phyloP scores from a whole-genome alignment of 2,888 invertebrate species.

The Cerastoderma edule region DNA sequence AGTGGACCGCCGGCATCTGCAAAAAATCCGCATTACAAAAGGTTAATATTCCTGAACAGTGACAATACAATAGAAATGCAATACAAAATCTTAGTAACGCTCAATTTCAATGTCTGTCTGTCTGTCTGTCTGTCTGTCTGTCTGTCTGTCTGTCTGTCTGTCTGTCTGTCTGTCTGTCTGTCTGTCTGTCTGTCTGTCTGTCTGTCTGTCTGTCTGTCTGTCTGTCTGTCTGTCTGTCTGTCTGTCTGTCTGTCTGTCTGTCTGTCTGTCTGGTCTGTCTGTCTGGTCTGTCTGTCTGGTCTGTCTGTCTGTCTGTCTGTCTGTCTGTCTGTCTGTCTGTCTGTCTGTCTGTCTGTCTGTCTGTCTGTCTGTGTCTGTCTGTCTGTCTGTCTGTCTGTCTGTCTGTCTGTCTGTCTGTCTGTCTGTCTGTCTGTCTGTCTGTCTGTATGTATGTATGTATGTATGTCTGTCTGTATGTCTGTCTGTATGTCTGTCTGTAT shows the following conservation, averaged over 20 bases:
- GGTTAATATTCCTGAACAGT: too few relatives aligned
- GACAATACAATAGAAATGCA: too few relatives aligned
- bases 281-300: too few relatives aligned
- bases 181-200: conserved; percentile 5
- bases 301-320: conserved; percentile 5
- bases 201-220: not conserved
- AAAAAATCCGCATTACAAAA: too few relatives aligned
- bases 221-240: not conserved
- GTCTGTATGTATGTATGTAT: too few relatives aligned
- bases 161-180: not conserved
- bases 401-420: conserved; percentile 5
- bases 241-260: conserved; percentile 1
- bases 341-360: conserved; percentile 5
- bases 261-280: too few relatives aligned
- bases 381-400: conserved; percentile 5
- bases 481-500: too few relatives aligned
- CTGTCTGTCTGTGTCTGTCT: conserved; percentile 5
- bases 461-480: too few relatives aligned
- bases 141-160: not conserved
- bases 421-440: conserved; percentile 5
- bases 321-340: conserved; percentile 5
- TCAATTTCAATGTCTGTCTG: too few relatives aligned
- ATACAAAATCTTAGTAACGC: too few relatives aligned
- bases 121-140: not conserved
- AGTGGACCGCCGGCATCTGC: too few relatives aligned